phyloP scores from a whole-genome alignment of 1,140 invertebrate genomes.

The Aphelenchoides besseyi region DNA sequence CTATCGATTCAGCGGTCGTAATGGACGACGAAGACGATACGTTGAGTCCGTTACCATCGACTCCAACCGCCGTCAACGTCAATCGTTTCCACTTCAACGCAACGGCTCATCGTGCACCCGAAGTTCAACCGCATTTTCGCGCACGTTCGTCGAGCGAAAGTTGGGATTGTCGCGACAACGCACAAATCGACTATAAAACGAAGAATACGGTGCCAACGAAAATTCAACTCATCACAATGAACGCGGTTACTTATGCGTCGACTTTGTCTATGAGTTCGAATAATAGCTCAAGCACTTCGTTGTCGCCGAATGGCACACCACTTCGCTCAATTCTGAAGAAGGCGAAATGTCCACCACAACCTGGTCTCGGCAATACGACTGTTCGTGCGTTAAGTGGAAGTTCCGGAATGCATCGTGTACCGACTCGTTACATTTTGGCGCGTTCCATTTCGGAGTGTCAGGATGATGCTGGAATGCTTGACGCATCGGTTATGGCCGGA shows the following conservation, averaged over 20 bases:
- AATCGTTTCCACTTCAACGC: conserved; percentile 11
- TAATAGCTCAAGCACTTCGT: not conserved
- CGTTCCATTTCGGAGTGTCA: conserved; percentile 28
- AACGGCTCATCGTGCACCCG: not conserved
- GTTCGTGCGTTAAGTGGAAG: conserved; percentile 14
- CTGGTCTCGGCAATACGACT: conserved; percentile 12
- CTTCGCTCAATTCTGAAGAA: conserved; percentile 24
- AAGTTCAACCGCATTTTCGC: not conserved
- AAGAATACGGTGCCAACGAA: not conserved
- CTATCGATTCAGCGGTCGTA: not conserved
- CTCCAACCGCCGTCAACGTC: not conserved
- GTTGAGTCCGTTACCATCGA: conserved; percentile 9
- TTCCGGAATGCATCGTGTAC: not conserved
- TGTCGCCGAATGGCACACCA: conserved; percentile 16
- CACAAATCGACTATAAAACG: too few species aligned
- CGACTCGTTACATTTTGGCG: conserved; percentile 22
- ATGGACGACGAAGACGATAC: conserved; percentile 15
- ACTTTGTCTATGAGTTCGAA: not conserved
- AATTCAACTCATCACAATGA: not conserved
- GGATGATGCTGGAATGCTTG: conserved; percentile 15
- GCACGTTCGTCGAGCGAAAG: conserved; percentile 10
- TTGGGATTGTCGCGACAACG: not conserved
- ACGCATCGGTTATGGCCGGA: not conserved
- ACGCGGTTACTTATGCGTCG: not conserved
- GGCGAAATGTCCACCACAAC: not conserved